Percentiles rank a stretch among this genome's conserved stretches.
These are phyloP conservation scores for Merodon equestris DNA, from an alignment of 2,888 invertebrate species.

Conservation along the genomic window DNA sequence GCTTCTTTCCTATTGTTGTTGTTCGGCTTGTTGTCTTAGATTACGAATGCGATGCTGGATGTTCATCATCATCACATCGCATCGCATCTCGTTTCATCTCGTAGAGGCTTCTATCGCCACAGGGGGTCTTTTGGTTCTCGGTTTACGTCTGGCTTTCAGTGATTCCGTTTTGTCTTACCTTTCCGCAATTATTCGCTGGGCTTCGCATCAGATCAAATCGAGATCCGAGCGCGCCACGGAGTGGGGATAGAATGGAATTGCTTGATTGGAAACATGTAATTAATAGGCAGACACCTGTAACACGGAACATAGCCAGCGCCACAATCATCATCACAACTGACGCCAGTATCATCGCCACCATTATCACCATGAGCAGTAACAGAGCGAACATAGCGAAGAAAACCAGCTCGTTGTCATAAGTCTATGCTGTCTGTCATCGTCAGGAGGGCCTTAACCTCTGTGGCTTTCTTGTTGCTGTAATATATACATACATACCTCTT, in stretches of 20 bases:
- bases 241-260: conserved; percentile 19
- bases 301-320: not conserved
- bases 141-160: conserved; percentile 12
- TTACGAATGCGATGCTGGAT: conserved; percentile 10
- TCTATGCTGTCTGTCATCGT: conserved; percentile 3
- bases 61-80: conserved; percentile 23
- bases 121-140: not conserved
- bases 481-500: too few relatives aligned
- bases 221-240: too few relatives aligned
- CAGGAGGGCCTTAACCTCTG: conserved; percentile 57
- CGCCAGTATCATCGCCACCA: too few relatives aligned
- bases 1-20: too few relatives aligned
- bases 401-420: not conserved
- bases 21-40: too few relatives aligned
- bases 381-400: too few relatives aligned
- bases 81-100: not conserved
- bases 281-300: conserved; percentile 53
- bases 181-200: conserved; percentile 14
- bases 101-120: too few relatives aligned
- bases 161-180: conserved; percentile 3
- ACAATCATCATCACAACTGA: too few relatives aligned
- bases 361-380: too few relatives aligned
- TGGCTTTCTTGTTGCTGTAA: not conserved
- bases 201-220: conserved; percentile 1
- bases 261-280: conserved; percentile 55